Base-by-base conservation (phyloP, 2,888 invertebrate genomes). In the Pherbina coryleti region DNA sequence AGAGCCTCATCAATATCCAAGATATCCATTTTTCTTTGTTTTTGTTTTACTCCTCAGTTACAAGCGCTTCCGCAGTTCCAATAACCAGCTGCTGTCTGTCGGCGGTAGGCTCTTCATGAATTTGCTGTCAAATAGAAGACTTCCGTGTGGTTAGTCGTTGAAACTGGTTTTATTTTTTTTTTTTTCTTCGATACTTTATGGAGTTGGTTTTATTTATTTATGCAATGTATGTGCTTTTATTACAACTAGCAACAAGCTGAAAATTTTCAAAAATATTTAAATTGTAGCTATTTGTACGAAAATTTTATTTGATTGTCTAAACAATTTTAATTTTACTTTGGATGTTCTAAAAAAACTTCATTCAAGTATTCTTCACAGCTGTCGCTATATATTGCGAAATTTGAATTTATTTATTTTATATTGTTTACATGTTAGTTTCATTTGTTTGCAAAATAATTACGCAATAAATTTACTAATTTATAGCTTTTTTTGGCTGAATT, bases 1-100 rank as follows among this genome's bases (percentile, higher is more conserved):
- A 89, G 83, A 49, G 86, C 89, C 82, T 89, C 89, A 83, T 89
- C 89, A 80, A 89, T 88, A 78, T 89, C 89, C 81, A 89, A 83
- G 83, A 89, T 89, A 85, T 89, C 89, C 89, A 89, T 89, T 79
- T 76, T 64, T 62, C 14, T 17, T 51, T 49, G 3, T 53, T 5
- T 49, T 67, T n/a, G 53, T 28, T 64, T 74, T 51, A 5, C 19
- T 57, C 17, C 22, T 28, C 17, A n/a, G 51, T 25, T 31, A 34
- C 22, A 17, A 17, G 53, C 51, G 22, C 9, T 57, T 34, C 53
- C 37, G n/a, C 22, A 14, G 49, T 49, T 67, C 9, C 17, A 22
- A 57, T 71, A n/a, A 5, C 55, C 57, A 57, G 55, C 9, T 57
- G 71, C 71, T 55, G 14, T 28, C 25, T 37, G 8, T 22, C 3